Evolutionary conservation across 2,888 invertebrate genomes (phyloP).

Genomic region (Lycia hirtaria): DNA sequence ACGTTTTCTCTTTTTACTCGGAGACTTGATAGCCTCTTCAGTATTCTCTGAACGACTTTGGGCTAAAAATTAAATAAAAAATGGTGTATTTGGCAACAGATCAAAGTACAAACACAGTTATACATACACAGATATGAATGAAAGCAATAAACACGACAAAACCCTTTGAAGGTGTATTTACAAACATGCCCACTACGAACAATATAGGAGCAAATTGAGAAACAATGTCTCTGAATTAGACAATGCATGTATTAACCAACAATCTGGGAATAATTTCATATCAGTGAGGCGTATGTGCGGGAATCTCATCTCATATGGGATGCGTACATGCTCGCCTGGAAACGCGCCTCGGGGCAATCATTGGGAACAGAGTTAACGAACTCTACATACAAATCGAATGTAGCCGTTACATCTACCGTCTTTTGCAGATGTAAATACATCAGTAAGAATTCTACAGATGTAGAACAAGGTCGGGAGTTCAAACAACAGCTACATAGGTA

Average conservation of each 20-base stretch:
- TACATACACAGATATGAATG: background rate
- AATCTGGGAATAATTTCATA: slow-evolving; percentile 28
- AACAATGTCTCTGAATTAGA: slow-evolving; percentile 28
- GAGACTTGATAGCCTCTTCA: too few relatives aligned
- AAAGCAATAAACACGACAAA: slow-evolving; percentile 2
- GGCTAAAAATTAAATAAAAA: too few relatives aligned
- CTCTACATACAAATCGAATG: slow-evolving; percentile 74
- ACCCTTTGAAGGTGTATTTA: slow-evolving; percentile 8
- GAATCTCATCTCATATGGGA: slow-evolving; percentile 10
- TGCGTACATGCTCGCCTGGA: slow-evolving; percentile 40
- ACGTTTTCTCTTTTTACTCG: too few relatives aligned
- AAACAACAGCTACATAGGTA: too few relatives aligned
- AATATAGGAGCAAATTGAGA: slow-evolving; percentile 20
- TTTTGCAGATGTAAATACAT: background rate
- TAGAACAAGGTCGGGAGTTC: background rate
- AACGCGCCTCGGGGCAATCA: slow-evolving; percentile 64
- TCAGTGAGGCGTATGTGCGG: slow-evolving; percentile 9
- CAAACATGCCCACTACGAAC: slow-evolving; percentile 2
- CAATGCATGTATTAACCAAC: slow-evolving; percentile 20
- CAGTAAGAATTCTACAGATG: background rate
- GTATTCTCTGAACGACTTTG: too few relatives aligned
- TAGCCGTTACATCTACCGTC: slow-evolving; percentile 38
- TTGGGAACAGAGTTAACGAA: slow-evolving; percentile 71
- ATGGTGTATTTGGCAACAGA: too few relatives aligned
- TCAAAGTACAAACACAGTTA: too few relatives aligned